Evolutionary conservation across 2,113 vertebrate genomes (phyloP), one percentile per base, ranked within the genome.

Genomic region (Chitala chitala): DNA sequence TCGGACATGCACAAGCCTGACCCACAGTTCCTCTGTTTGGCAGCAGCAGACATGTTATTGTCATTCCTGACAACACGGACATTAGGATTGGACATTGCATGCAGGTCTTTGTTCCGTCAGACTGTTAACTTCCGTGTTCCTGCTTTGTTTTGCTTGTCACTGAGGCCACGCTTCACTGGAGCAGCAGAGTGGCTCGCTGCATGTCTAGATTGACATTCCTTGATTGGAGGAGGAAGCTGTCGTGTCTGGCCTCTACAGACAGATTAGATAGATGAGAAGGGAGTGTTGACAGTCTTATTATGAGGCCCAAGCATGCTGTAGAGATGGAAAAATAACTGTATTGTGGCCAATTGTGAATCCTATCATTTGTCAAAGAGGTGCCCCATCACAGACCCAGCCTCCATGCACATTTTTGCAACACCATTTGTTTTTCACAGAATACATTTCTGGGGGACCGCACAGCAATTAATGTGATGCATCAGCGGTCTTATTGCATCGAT

Each of bases 61-160:
- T 51, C 48, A 10, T 72, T 77, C 76, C 77, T 76, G 55, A 75
- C 26, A 77, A 64, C 29, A 55, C 38, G 79, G 81, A 51, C 48
- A 51, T 15, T 3, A 51, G 7, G 48, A 51, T 51, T 56, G 77
- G 78, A 83, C 78, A 78, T 68, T 84, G 80, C 75, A 80, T 79
- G 74, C 76, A 78, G 77, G 76, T 76, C 78, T 78, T 26, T 33
- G 40, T n/a, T n/a, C n/a, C n/a, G n/a, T n/a, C 33, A 51, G 48
- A 2, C 7, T 51, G 20, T 8, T 66, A 9, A 20, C 10, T 24
- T 7, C 5, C 42, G 26, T 24, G 22, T 10, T 71, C 20, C 1
- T 54, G 20, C 20, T 6, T 55, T 0, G 6, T 53, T 46, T 54
- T 36, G 50, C 10, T 66, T 66, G 10, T 5, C 1, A 17, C 38